Evolutionary conservation across 2,888 invertebrate genomes (phyloP).

Genomic region (Drosophila stalkeri): DNA sequence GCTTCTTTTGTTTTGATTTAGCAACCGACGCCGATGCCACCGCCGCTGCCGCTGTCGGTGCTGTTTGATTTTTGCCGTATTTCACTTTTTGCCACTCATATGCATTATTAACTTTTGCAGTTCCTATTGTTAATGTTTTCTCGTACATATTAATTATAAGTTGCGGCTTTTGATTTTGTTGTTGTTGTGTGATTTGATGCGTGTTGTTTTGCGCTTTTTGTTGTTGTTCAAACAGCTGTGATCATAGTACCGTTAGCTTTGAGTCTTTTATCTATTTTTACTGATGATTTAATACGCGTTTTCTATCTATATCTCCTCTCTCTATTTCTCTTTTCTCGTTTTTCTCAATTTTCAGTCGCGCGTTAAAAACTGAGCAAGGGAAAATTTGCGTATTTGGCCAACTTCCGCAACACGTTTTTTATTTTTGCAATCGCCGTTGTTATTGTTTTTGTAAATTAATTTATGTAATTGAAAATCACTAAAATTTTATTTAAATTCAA

Average conservation of each 20-base stretch:
- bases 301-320: conserved; percentile 22
- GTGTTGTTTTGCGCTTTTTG: conserved; percentile 36
- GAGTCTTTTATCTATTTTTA: conserved; percentile 65
- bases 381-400: conserved; percentile 49
- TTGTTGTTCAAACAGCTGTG: conserved; percentile 62
- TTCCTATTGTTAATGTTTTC: conserved; percentile 75
- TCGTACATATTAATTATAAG: conserved; percentile 76
- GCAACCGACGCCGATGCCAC: conserved; percentile 35
- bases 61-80: conserved; percentile 71
- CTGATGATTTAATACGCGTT: conserved; percentile 71
- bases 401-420: conserved; percentile 56
- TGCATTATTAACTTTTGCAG: conserved; percentile 77
- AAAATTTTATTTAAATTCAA: conserved; percentile 70
- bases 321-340: conserved; percentile 15
- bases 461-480: conserved; percentile 71
- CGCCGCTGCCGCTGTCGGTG: conserved; percentile 16
- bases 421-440: conserved; percentile 37
- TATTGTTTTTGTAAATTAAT: conserved; percentile 47
- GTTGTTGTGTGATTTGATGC: conserved; percentile 55
- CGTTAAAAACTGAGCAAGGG: conserved; percentile 61
- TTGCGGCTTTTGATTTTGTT: conserved; percentile 29
- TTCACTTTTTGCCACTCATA: conserved; percentile 82
- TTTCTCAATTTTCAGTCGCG: conserved; percentile 64
- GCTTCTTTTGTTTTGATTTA: conserved; percentile 51
- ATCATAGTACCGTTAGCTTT: conserved; percentile 69